Base-by-base conservation (phyloP, 2,888 invertebrate species). In the Chrysina gloriosa region DNA sequence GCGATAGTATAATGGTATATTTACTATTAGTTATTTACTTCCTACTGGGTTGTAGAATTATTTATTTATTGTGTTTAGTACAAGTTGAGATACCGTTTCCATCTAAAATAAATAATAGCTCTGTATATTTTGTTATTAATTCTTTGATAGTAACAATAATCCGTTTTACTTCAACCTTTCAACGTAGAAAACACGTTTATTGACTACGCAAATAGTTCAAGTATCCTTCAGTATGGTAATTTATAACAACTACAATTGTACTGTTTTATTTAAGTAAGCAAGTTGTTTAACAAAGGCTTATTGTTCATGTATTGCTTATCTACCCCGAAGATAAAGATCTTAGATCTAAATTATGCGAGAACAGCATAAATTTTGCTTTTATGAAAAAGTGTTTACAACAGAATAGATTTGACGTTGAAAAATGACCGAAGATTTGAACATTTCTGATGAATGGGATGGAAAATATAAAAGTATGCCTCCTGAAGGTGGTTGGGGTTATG, bases 401-500 rank as follows among this genome's bases (percentile, higher is more conserved):
- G 31, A 1, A 1, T 6, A 2, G n/a, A 2, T 6, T 9, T 2
- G 31, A 9, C 1, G 1, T 31, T 9, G 31, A 2, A 31, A n/a
- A 9, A 6, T 31, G 31, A 2, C 31, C 31, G 2, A 31, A 4
- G 7, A 31, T 31, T 6, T 6, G n/a, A 31, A 31, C 7, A 2
- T 31, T 31, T 31, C 2, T n/a, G 4, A 31, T 31, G 4, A 6
- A 31, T n/a, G n/a, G n/a, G 3, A 1, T 31, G 31, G 7, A 29
- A 68, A 71, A 21, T 76, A 76, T 48, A 73, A 77, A 70, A 66
- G 77, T n/a, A 63, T 75, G 36, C 71, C 77, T 34, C 79, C 80
- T 0, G 80, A 80, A 65, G 93, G 94, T 2, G 93, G 93, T 0
- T 94, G 92, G 92, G 94, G 93, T 0, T 92, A 92, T 80, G 82